These are phyloP conservation scores for Apostichopus japonicus DNA, from an alignment of 35 echinoderm and acorn worm genomes.

Conservation along the genomic window DNA sequence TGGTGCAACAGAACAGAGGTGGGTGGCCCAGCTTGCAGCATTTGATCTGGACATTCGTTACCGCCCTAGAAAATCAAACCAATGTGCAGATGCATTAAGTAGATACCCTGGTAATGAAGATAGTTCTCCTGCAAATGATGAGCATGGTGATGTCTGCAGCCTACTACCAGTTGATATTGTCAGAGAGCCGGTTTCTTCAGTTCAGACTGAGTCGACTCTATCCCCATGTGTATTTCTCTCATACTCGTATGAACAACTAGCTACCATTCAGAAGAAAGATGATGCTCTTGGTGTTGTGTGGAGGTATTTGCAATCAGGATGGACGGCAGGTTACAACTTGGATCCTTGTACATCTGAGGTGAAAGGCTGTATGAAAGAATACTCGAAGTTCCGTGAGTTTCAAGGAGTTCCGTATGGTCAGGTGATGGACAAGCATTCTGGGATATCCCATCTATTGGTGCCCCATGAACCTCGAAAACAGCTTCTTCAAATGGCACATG, in stretches of 20 bases:
- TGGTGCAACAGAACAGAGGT: too few species aligned
- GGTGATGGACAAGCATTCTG: background rate
- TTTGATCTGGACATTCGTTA: slow-evolving; percentile 32
- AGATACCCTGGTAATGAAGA: background rate
- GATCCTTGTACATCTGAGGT: slow-evolving; percentile 3
- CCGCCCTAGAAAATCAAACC: background rate
- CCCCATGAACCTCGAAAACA: background rate
- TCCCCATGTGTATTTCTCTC: background rate
- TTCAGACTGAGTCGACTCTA: background rate
- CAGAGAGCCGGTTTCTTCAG: background rate
- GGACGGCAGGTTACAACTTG: slow-evolving; percentile 2
- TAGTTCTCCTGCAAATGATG: too few species aligned
- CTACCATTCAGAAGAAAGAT: slow-evolving; percentile 5
- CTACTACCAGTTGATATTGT: too few species aligned
- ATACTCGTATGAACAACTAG: background rate
- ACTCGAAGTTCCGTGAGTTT: slow-evolving; percentile 2
- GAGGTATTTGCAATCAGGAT: background rate
- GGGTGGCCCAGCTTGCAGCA: background rate
- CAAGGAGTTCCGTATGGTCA: slow-evolving; percentile 34
- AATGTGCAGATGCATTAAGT: slow-evolving; percentile 39
- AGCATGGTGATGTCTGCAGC: too few species aligned
- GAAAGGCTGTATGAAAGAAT: slow-evolving; percentile 33
- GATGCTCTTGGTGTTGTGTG: background rate
- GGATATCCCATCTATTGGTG: background rate
- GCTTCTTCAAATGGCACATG: background rate